A percentile compares a stretch with the other conserved stretches of the same genome.
Evolutionary conservation across 2,888 invertebrate genomes (phyloP).

Genomic region (Nemotelus nigrinus): DNA sequence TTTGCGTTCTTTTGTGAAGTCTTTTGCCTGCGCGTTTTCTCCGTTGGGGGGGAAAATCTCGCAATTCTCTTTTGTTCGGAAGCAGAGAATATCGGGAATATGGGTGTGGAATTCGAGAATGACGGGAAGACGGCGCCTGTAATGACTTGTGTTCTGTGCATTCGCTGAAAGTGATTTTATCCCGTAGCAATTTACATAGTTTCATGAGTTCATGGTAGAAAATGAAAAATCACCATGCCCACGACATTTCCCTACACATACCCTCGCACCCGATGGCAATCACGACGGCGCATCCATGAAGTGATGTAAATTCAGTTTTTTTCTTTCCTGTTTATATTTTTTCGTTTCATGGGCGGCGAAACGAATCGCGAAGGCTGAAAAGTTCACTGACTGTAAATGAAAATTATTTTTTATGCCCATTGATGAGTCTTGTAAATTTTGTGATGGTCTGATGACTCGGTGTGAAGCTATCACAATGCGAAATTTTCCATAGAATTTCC

Average conservation of each 20-base stretch:
- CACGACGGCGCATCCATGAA: conserved; percentile 7
- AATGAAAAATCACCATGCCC: conserved; percentile 25
- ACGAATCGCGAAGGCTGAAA: conserved; percentile 1
- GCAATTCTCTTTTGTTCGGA: background rate
- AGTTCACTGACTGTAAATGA: no score
- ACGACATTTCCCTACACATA: conserved; percentile 21
- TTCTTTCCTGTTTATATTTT: conserved; percentile 32
- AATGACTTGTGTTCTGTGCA: conserved; percentile 25
- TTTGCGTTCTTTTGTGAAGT: background rate
- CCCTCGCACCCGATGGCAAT: conserved; percentile 26
- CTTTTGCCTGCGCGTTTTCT: background rate
- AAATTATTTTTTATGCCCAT: no score
- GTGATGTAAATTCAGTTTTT: conserved; percentile 26
- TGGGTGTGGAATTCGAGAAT: background rate
- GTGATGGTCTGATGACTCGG: no score
- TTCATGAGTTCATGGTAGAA: conserved; percentile 38
- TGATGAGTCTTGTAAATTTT: no score
- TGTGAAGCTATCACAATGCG: no score
- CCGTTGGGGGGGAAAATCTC: background rate
- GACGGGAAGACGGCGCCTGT: conserved; percentile 9
- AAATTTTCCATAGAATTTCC: no score
- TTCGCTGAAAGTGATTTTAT: conserved; percentile 9
- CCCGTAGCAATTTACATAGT: background rate
- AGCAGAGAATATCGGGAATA: background rate
- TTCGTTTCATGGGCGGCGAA: background rate